Percentiles rank a stretch among this genome's conserved stretches.
These are phyloP conservation scores for Lasiurus cinereus DNA, from an alignment of 2,113 vertebrate genomes.

Conservation along the genomic window DNA sequence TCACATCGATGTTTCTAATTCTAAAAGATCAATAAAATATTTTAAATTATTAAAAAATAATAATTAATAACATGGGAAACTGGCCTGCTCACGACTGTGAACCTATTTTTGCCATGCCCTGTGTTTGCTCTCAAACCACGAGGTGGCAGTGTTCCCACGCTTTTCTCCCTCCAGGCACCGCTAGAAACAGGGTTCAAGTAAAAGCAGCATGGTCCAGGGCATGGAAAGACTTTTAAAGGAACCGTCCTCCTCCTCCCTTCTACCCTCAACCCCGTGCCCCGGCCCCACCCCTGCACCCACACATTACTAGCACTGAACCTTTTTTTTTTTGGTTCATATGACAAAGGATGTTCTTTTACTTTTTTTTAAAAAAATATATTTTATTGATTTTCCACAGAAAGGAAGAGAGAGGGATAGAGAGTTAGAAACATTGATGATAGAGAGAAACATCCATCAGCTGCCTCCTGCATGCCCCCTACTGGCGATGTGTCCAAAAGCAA, in stretches of 20 bases:
- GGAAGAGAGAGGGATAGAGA: no score
- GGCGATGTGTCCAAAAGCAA: no score
- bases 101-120: neutral
- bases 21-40: no score
- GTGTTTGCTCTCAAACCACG: neutral
- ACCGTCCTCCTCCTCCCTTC: no score
- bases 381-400: no score
- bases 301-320: neutral
- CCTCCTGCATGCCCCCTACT: no score
- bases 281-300: neutral
- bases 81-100: neutral
- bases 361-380: no score
- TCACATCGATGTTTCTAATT: no score
- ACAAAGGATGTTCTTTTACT: neutral
- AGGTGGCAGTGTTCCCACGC: constrained; percentile 63
- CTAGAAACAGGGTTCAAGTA: neutral
- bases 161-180: neutral
- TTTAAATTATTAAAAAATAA: no score
- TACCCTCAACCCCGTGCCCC: no score
- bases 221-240: neutral
- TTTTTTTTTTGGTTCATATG: neutral
- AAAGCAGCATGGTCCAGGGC: neutral
- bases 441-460: no score
- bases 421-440: no score
- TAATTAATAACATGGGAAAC: neutral